These are phyloP conservation scores for Apis cerana DNA, from an alignment of 1,140 invertebrate species.

Conservation along the genomic window DNA sequence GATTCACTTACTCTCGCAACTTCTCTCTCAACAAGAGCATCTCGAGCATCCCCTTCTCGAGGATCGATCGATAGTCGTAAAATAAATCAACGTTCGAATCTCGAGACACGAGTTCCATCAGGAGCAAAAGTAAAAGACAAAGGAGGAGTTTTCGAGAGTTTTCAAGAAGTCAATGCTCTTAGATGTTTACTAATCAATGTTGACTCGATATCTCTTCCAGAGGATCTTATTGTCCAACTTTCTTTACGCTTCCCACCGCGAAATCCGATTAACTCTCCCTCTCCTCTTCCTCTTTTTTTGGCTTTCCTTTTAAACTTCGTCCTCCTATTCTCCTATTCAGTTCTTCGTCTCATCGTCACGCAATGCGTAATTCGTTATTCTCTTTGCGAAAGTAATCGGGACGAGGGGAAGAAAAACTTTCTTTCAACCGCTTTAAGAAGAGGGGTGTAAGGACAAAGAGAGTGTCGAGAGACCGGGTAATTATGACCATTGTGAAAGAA, in stretches of 20 bases:
- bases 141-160: background rate
- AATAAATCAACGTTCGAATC: background rate
- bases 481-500: slow-evolving; percentile 24
- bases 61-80: background rate
- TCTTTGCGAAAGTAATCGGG: slow-evolving; percentile 1
- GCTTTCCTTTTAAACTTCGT: background rate
- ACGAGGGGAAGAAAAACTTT: slow-evolving; percentile 47
- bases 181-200: slow-evolving; percentile 45
- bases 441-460: slow-evolving; percentile 31
- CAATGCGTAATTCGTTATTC: slow-evolving; percentile 62
- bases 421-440: slow-evolving; percentile 51
- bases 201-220: slow-evolving; percentile 24
- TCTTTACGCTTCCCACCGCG: slow-evolving; percentile 25
- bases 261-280: slow-evolving; percentile 56
- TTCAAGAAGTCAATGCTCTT: slow-evolving; percentile 11
- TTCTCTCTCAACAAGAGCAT: background rate
- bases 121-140: background rate
- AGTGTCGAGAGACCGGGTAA: background rate
- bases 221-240: slow-evolving; percentile 52
- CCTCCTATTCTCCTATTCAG: background rate
- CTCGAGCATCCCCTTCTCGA: background rate
- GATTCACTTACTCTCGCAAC: background rate
- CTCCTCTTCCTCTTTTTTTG: background rate
- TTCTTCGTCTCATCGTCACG: background rate
- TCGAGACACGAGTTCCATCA: background rate